Base-by-base conservation (phyloP, 2,888 invertebrate species). In the Tiliacea citrago region DNA sequence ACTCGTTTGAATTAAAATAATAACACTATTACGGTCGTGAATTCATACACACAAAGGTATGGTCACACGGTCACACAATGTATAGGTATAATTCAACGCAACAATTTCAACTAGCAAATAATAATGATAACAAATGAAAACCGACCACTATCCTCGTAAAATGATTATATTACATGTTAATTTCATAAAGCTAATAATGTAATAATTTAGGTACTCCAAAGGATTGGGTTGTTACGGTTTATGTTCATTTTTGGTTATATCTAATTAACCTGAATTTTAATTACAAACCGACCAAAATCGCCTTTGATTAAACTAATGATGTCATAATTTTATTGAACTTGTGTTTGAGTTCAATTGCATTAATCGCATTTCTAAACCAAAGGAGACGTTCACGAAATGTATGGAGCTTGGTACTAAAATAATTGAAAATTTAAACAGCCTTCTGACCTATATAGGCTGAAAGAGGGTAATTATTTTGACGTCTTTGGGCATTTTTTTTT, bases 101-200 rank as follows among this genome's bases (percentile, higher is more conserved):
- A 63, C 35, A 51, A 57, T 63, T 68, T 63, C 39, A 60, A 60
- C 63, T 58, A 70, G 24, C 29, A 53, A 63, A 72, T 71, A 61
- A 66, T 76, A 66, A 83, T 53, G 21, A 65, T 79, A 79, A 70
- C 49, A 73, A 66, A 70, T 68, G 24, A 79, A 71, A 68, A n/a
- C 45, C 58, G 24, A 61, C 49, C 49, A 66, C 51, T 74, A 51
- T 66, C 39, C 60, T 67, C 55, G 49, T 73, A 39, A 73, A 75
- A 73, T 61, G n/a, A 73, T 68, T 70, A 65, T 39, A 58, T 63
- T 60, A 70, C 63, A 51, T 73, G 57, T 68, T 74, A 74, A 75
- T 83, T 66, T 49, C 16, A 66, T 67, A 67, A 75, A 71, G 68
- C 35, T 68, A 35, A 71, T 72, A 58, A 71, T 81, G 72, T 63